A percentile compares a stretch with the other conserved stretches of the same genome.
Conservation (phyloP, 2,888 invertebrate species). For the Galerucella pusilla region DNA sequence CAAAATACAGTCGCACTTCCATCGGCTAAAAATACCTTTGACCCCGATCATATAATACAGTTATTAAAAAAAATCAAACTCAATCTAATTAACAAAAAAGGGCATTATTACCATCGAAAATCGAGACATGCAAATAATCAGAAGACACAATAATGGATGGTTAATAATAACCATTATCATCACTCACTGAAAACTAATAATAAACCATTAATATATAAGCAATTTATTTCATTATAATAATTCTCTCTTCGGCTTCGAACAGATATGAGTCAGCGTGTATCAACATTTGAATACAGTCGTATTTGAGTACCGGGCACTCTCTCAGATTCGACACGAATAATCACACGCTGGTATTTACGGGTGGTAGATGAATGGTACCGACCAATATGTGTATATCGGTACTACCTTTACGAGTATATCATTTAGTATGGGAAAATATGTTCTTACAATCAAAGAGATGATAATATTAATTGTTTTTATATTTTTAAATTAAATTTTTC, state of each 20-base stretch:
- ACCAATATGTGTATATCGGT: constrained; percentile 26
- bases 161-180: constrained; percentile 62
- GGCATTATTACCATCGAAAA: constrained; percentile 17
- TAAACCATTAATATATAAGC: constrained; percentile 62
- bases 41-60: background rate
- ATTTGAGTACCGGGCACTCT: constrained; percentile 13
- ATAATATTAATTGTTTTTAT: constrained; percentile 8
- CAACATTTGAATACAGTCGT: constrained; percentile 38
- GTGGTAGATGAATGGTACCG: constrained; percentile 37
- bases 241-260: constrained; percentile 59
- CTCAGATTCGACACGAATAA: constrained; percentile 23
- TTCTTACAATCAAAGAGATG: background rate
- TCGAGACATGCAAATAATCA: constrained; percentile 55
- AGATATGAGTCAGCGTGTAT: constrained; percentile 59
- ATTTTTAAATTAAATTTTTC: too few species aligned
- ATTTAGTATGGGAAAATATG: constrained; percentile 61
- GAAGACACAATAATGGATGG: constrained; percentile 55
- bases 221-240: constrained; percentile 67
- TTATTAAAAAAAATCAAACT: background rate
- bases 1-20: too few species aligned
- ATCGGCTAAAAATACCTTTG: too few species aligned
- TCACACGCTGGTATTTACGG: constrained; percentile 39
- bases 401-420: constrained; percentile 54
- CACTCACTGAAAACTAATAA: constrained; percentile 65
- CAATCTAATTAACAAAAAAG: background rate